phyloP scores from a whole-genome alignment of 2,113 vertebrate genomes.

The Tachuris rubrigastra region DNA sequence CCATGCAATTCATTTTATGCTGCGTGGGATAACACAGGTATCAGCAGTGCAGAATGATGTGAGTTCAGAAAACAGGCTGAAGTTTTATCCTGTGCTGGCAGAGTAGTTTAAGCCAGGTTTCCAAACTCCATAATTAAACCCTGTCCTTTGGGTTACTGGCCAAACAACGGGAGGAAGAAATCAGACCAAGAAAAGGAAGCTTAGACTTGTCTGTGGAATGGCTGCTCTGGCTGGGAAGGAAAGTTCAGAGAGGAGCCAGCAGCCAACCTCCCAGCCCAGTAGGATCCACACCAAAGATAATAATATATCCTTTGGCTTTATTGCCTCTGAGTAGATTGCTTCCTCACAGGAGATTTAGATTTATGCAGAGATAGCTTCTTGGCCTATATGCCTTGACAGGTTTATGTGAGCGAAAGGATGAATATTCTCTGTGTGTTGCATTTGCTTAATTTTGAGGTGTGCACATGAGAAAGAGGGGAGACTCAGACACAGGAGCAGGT shows the following conservation, averaged over 20 bases:
- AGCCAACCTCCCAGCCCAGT: constrained; percentile 53
- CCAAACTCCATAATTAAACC: constrained; percentile 39
- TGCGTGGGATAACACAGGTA: constrained; percentile 22
- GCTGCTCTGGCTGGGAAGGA: constrained; percentile 54
- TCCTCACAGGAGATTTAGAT: constrained; percentile 61
- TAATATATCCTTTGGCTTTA: constrained; percentile 59
- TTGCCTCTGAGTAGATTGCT: constrained; percentile 63
- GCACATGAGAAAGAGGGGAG: constrained; percentile 25
- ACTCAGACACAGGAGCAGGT: background rate
- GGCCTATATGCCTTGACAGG: constrained; percentile 56
- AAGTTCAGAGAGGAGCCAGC: constrained; percentile 57
- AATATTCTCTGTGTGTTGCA: constrained; percentile 23
- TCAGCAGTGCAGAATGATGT: background rate
- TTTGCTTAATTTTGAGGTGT: constrained; percentile 56
- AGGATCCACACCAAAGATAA: constrained; percentile 67
- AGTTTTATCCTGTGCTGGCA: constrained; percentile 41
- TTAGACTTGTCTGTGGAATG: constrained; percentile 47
- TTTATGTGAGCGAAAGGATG: constrained; percentile 54
- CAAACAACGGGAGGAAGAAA: constrained; percentile 42
- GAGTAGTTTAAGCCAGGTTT: background rate
- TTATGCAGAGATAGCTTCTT: constrained; percentile 55
- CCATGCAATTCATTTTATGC: background rate
- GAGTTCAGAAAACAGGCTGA: background rate
- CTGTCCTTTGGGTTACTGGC: constrained; percentile 47
- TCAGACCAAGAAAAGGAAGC: constrained; percentile 54